phyloP scores from a whole-genome alignment of 2,797 vertebrate species.

The Peromyscus aztecus region DNA sequence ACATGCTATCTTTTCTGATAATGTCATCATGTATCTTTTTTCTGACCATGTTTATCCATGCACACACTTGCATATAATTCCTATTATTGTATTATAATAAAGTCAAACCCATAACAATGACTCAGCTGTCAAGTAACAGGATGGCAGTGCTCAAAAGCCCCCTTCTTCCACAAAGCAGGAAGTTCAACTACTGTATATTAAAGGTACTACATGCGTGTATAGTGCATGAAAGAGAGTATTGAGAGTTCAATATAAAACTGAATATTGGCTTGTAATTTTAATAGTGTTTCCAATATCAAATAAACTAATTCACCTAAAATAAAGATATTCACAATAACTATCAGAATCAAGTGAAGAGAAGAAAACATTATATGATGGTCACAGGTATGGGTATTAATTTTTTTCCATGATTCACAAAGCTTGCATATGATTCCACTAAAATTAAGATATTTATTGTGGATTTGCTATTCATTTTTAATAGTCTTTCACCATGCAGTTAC shows the following conservation, averaged over 20 bases:
- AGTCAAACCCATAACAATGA: background rate
- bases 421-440: conserved; percentile 67
- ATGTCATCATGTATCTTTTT: background rate
- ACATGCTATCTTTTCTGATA: background rate
- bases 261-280: background rate
- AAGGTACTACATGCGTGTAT: background rate
- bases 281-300: background rate
- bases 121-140: background rate
- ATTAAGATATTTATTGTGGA: conserved; percentile 65
- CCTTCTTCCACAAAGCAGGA: background rate
- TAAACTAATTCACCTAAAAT: background rate
- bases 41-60: background rate
- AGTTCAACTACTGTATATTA: background rate
- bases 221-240: background rate
- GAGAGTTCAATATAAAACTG: background rate
- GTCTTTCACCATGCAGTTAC: conserved; percentile 67
- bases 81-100: background rate
- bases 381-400: background rate
- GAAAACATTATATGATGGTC: background rate
- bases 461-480: conserved; percentile 69
- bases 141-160: background rate
- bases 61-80: background rate
- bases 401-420: background rate
- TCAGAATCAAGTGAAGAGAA: background rate
- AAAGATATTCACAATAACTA: background rate